Evolutionary conservation across 2,888 invertebrate species (phyloP).

Genomic region (Eledone cirrhosa): DNA sequence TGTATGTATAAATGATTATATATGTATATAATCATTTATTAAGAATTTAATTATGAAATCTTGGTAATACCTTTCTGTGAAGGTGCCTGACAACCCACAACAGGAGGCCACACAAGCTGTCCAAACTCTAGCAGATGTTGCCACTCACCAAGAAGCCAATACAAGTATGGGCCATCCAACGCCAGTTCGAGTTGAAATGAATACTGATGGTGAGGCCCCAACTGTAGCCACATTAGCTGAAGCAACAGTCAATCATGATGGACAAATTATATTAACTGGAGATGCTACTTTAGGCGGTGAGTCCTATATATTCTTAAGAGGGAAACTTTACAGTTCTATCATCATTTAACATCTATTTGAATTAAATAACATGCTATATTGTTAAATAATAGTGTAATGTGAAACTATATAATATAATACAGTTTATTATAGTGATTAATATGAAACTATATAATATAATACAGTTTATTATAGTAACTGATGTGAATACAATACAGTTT

Average conservation of each 20-base stretch:
- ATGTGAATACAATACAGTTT: too few relatives aligned
- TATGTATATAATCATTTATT: too few relatives aligned
- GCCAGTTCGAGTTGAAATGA: slow-evolving; percentile 23
- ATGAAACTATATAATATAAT: too few relatives aligned
- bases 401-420: too few relatives aligned
- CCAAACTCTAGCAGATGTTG: slow-evolving; percentile 73
- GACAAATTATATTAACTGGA: slow-evolving; percentile 92
- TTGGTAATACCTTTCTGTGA: neutral
- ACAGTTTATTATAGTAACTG: too few relatives aligned
- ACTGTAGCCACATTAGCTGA: slow-evolving; percentile 78
- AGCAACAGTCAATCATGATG: slow-evolving; percentile 86
- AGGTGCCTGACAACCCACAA: slow-evolving; percentile 35
- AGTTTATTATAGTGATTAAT: too few relatives aligned
- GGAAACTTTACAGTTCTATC: too few relatives aligned
- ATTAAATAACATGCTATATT: too few relatives aligned
- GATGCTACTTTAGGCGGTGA: slow-evolving; percentile 69
- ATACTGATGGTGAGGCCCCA: slow-evolving; percentile 39
- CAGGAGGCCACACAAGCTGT: slow-evolving; percentile 63
- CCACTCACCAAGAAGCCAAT: slow-evolving; percentile 46
- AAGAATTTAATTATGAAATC: too few relatives aligned
- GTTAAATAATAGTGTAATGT: too few relatives aligned
- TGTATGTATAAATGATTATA: too few relatives aligned
- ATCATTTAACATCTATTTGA: too few relatives aligned
- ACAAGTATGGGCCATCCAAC: slow-evolving; percentile 31
- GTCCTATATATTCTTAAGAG: neutral